Evolutionary conservation across 2,113 vertebrate genomes (phyloP), one percentile per base, ranked within the genome.

Genomic region (Periophthalmus modestus): DNA sequence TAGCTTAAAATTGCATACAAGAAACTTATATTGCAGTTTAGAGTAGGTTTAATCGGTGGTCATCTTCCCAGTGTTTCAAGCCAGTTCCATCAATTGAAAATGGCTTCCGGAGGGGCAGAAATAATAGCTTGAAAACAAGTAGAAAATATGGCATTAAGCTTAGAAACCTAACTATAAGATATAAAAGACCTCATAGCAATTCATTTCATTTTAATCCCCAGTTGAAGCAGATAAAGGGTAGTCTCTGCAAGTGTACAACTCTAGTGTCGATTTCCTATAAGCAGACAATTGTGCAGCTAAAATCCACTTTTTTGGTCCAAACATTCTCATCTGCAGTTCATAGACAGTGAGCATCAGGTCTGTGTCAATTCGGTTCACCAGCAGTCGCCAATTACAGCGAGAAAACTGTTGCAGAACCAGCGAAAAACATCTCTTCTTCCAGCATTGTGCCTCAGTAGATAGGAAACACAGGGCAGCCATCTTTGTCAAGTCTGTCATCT

Each of bases 341-440:
- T 77, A 52, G 73, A 72, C 80, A 71, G 28, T 47, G 67, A 74
- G 74, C 66, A 72, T 39, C 61, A 79, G 68, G 66, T 75, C 70
- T 77, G 62, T 80, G 70, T 73, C 81, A 47, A 28, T 69, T 55
- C 58, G 4, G 68, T 71, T 77, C n/a, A 76, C 75, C 73, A 58
- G 34, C 43, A 9, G 74, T 82, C 70, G 69, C 79, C 86, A 88
- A 80, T 88, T 85, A 85, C 47, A n/a, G 57, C 48, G 54, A 68
- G 46, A 69, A 75, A 66, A 68, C 74, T 71, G 74, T 72, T 80
- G 63, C 74, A 82, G 65, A 69, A 63, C 15, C 69, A 75, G 66
- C 52, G 75, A 82, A 34, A 78, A 70, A 69, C 19, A 50, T 68
- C 65, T 69, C 33, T 39, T 65, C 34, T 46, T 28, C 33, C 34